phyloP scores from a whole-genome alignment of 2,113 vertebrate species.

The Hemibagrus wyckioides region DNA sequence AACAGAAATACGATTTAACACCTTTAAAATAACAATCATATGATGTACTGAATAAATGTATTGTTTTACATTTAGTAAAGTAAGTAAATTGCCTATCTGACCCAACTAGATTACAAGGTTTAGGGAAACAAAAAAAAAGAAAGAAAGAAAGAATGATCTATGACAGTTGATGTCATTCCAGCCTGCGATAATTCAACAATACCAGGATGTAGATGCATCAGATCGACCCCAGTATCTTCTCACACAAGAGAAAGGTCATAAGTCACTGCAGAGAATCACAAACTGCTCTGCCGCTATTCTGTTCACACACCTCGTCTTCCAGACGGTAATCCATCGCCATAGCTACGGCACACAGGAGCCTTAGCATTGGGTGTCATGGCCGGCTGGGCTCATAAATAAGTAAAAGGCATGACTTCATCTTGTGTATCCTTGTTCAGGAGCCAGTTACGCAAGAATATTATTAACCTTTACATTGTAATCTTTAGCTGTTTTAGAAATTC shows the following conservation, averaged over 20 bases:
- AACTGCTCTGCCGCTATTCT: not conserved
- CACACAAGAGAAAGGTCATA: not conserved
- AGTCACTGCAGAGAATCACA: not conserved
- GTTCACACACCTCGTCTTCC: not conserved
- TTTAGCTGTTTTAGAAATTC: not conserved
- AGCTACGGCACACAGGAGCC: constrained; percentile 23
- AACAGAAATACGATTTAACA: not conserved
- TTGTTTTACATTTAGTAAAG: not conserved
- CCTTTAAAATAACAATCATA: not conserved
- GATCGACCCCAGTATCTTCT: not conserved
- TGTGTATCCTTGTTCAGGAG: constrained; percentile 5
- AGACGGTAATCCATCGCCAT: constrained; percentile 20
- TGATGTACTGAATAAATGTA: not conserved
- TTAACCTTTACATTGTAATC: not conserved
- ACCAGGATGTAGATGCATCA: not conserved
- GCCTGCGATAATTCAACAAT: not conserved
- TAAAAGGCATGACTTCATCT: constrained; percentile 5
- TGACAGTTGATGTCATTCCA: not conserved
- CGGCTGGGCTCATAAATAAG: constrained; percentile 23
- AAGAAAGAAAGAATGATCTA: not conserved
- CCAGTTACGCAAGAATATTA: too few species aligned
- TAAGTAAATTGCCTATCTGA: not conserved
- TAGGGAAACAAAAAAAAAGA: not conserved
- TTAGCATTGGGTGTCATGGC: constrained; percentile 32
- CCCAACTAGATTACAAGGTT: not conserved